Evolutionary conservation across 2,113 vertebrate genomes (phyloP), one percentile per base, ranked within the genome.

Genomic region (Gobius niger): DNA sequence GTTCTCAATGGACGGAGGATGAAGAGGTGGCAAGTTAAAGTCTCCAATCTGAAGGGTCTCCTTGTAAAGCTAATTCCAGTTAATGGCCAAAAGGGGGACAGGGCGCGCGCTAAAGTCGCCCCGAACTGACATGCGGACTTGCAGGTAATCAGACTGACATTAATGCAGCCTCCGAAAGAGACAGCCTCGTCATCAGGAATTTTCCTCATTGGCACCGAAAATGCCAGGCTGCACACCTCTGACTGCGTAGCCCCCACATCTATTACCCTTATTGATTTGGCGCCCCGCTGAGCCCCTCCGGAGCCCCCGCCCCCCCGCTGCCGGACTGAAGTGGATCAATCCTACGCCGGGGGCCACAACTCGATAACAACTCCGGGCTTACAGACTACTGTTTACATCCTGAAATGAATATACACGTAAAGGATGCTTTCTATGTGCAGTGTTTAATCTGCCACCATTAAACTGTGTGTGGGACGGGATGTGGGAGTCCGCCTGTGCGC

Each of bases 201-300:
- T 93, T 94, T 94, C 93, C 94, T 95, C 94, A 93, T 92, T 94
- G 95, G 93, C 94, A 95, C 90, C 47, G 93, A 94, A 95, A 95
- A 95, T 95, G 93, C 94, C 93, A 95, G 93, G 91, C 93, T 87
- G 90, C 91, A 93, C 94, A 94, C 94, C 92, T 95, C 95, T 95
- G 94, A 96, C 95, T 95, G 94, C 85, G 87, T 93, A 92, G 91
- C 93, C 94, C 94, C 94, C 93, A 94, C 94, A 93, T 94, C 95
- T 95, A 94, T 97, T 96, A 96, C 95, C 95, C 94, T 95, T 95
- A 97, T 97, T 96, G 95, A 97, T 96, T 92, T 91, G 92, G 90
- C 94, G 83, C 88, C 95, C 84, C 80, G 93, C 94, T 95, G 95
- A 92, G 93, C 81, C 92, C 90, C 93, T 92, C 93, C 92, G 92